Evolutionary conservation across 2,113 vertebrate species (phyloP).

Genomic region (Falcunculus frontatus): DNA sequence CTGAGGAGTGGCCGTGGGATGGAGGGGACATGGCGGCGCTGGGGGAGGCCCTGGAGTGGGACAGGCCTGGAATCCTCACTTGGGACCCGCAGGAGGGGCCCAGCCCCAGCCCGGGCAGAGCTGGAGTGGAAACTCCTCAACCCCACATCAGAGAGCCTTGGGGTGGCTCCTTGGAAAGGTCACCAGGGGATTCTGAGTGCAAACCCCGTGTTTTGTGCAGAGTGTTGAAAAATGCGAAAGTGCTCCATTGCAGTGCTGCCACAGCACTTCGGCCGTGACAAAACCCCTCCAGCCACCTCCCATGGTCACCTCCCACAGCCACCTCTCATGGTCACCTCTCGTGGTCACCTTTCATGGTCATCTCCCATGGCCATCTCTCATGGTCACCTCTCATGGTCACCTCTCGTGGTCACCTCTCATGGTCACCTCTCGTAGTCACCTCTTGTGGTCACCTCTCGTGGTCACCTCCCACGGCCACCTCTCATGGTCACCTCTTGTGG

Average conservation of each 20-base stretch:
- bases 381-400: neutral
- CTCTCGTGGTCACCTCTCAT: neutral
- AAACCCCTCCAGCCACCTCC: neutral
- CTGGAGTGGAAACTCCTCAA: neutral
- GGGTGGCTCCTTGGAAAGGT: neutral
- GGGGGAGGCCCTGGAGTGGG: neutral
- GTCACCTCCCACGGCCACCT: accelerated
- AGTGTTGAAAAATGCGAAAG: neutral
- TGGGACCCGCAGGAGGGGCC: accelerated
- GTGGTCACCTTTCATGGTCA: neutral
- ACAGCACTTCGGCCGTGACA: accelerated
- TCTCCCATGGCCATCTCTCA: accelerated
- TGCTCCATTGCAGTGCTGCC: accelerated
- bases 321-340: neutral
- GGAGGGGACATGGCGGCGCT: neutral
- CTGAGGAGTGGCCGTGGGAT: accelerated
- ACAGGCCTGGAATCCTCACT: accelerated
- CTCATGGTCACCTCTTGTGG: neutral
- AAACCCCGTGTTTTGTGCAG: neutral
- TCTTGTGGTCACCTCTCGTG: neutral
- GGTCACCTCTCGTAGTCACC: neutral
- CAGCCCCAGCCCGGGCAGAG: neutral
- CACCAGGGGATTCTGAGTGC: accelerated
- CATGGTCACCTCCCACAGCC: accelerated
- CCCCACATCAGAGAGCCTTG: accelerated